Evolutionary conservation across 2,113 vertebrate genomes (phyloP).

Genomic region (Entelurus aequoreus): DNA sequence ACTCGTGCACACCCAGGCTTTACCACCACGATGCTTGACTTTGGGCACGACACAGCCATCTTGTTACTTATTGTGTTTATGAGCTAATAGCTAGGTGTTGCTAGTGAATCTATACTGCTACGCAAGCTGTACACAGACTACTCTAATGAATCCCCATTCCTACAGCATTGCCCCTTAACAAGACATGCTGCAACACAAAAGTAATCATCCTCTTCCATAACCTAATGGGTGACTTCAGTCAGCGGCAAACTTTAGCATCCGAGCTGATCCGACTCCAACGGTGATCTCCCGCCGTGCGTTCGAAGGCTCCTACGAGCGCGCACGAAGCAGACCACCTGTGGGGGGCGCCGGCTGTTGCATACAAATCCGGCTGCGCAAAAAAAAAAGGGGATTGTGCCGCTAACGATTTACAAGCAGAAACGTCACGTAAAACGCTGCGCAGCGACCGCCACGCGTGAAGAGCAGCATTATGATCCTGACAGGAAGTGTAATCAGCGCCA

Average conservation of each 20-base stretch:
- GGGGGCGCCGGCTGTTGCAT: not conserved
- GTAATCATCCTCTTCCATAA: too few relatives aligned
- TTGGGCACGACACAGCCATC: too few relatives aligned
- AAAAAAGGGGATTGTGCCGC: too few relatives aligned
- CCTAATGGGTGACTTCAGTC: not conserved
- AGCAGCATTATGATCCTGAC: not conserved
- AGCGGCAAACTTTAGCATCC: constrained; percentile 43
- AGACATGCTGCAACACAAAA: too few relatives aligned
- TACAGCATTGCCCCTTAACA: too few relatives aligned
- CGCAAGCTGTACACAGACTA: too few relatives aligned
- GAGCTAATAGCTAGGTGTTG: too few relatives aligned
- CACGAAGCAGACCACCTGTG: not conserved
- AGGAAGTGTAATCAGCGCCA: not conserved
- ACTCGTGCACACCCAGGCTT: too few relatives aligned
- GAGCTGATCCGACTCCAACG: constrained; percentile 38
- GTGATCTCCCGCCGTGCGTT: constrained; percentile 19
- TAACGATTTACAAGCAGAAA: not conserved
- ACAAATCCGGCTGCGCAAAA: not conserved
- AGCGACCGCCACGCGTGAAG: not conserved
- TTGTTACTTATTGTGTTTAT: too few relatives aligned
- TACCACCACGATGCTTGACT: too few relatives aligned
- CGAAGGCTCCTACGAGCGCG: not conserved
- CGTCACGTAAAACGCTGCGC: not conserved
- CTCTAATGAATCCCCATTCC: too few relatives aligned
- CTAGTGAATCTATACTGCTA: too few relatives aligned